Evolutionary conservation across 2,797 vertebrate species (phyloP), one percentile per base, ranked within the genome.

Genomic region (Hipposideros larvatus): DNA sequence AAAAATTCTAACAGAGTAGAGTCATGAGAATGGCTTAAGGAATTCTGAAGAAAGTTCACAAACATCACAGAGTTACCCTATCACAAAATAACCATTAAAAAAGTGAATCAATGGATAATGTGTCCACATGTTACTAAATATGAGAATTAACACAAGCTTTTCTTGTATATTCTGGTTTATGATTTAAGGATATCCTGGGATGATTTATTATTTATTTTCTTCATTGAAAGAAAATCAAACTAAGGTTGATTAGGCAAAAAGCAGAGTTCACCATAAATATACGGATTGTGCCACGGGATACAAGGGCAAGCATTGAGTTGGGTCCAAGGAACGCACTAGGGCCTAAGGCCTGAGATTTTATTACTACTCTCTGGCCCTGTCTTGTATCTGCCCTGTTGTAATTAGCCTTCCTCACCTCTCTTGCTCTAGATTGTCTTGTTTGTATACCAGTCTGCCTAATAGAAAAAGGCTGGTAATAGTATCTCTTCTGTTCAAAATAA

Each of bases 151-250:
- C 14, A 86, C 16, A n/a, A 28, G 13, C 24, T 68, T 77, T 91
- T 57, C 22, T 70, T 43, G 0, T 37, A 28, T 89, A 51, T 84
- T 65, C n/a, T 83, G n/a, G 22, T 16, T 63, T 89, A 63, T 22
- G 37, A 61, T 5, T 86, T 87, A 73, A 92, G 7, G 10, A 31
- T 26, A 11, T 68, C 5, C 7, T 79, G 11, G 7, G 11, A 53
- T n/a, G 13, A 28, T 51, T 2, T 46, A 15, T 68, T 80, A 79
- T n/a, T 80, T 86, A 78, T 24, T 51, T 79, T 77, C 1, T 43
- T 82, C 18, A 91, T 26, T 87, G 71, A 85, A 90, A 80, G 22
- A 65, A 53, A 86, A 86, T 4, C 28, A 83, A 53, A 68, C 87
- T 71, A 51, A 90, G 24, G 6, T 66, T 43, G 11, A 11, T 59